Base-by-base conservation (phyloP, 1,140 invertebrate species). In the Psilanteris sp. region DNA sequence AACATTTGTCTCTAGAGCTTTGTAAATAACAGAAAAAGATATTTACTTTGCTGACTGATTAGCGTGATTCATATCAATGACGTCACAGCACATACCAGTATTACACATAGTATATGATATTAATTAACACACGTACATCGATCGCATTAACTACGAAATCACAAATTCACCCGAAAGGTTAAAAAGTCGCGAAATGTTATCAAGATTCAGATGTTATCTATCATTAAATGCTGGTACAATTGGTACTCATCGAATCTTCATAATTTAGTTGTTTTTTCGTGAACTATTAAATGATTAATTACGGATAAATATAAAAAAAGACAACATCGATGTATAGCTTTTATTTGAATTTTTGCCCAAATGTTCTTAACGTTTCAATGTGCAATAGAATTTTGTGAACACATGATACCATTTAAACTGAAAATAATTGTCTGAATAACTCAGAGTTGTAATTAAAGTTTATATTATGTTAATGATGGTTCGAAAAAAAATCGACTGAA, bases 51-150 rank as follows among this genome's bases (percentile, higher is more conserved):
- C 82, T 77, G 79, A 76, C 67, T 84, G 83, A 85, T 83, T 83
- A 81, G 83, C 82, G 77, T 80, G 82, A 85, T 85, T 82, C 81
- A 82, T 84, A 78, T 86, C 79, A 81, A 77, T 87, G 84, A 87
- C 85, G 84, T 87, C 81, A 86, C 73, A 79, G 68, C 81, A 83
- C 82, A 84, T 86, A 83, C 82, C 55, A 29, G 11, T 16, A n/a
- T 44, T 55, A 29, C 46, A 14, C 29, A n/a, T 1, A 22, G 10
- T 48, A 13, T 37, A 7, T 41, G 31, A 44, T 44, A 24, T 37
- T 44, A 37, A 39, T 20, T 46, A n/a, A 22, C 22, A 67, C 31
- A 36, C n/a, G 48, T 41, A 66, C 10, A 11, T 1, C 2, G 16
- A 2, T 4, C 34, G 22, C 15, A 11, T 57, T 57, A 22, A 32